Evolutionary conservation across 2,888 invertebrate genomes (phyloP), one percentile per base, ranked within the genome.

Genomic region (Rhagophthalmus giganteus): DNA sequence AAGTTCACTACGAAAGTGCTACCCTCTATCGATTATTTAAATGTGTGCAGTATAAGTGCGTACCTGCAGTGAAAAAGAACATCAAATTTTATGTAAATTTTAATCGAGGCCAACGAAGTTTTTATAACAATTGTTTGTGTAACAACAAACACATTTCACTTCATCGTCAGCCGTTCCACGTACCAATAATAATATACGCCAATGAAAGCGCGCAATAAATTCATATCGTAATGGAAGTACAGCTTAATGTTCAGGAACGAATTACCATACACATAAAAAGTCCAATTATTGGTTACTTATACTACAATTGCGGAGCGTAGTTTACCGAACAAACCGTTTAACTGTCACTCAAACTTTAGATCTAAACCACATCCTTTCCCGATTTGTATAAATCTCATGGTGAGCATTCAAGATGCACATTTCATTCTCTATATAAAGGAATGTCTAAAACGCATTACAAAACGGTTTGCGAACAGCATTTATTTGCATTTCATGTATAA

Each of bases 271-370:
- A 20, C 3, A 20, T 3, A 20, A 20, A 20, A 20, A 20, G 20
- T 3, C 20, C 3, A 20, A 5, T 5, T 5, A 20, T 20, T 20
- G 20, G 3, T 20, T 3, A 20, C 7, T 20, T 20, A 20, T 20
- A 20, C n/a, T n/a, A n/a, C n/a, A n/a, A n/a, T n/a, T n/a, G n/a
- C n/a, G n/a, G n/a, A n/a, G n/a, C n/a, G n/a, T n/a, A n/a, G n/a
- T 28, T 39, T 39, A 39, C 39, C n/a, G 37, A 15, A 27, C 27
- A 26, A 14, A 13, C 37, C 39, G 39, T 39, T 39, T 26, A 28
- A 16, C 39, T 39, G 39, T 15, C 39, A 39, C 39, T 39, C 39
- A 28, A 25, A 26, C 24, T 10, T 37, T 13, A 25, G 25, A 8
- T 13, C 14, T 26, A n/a, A 12, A 24, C 7, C 13, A 15, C 9